These are phyloP conservation scores for Platysteira castanea DNA, from an alignment of 2,113 vertebrate genomes.

Conservation along the genomic window DNA sequence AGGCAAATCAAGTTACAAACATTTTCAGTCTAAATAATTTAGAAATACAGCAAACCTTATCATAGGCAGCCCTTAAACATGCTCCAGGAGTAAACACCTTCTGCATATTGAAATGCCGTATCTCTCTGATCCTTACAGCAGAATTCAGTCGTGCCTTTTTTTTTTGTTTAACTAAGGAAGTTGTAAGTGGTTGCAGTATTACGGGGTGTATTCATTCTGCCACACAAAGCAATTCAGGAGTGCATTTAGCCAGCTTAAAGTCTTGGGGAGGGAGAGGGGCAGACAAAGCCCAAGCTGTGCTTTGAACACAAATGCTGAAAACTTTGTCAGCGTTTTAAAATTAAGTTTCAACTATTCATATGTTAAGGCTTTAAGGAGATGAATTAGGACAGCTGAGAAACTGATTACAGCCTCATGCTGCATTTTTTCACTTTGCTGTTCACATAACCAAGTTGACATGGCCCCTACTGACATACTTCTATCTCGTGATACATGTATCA, in stretches of 20 bases:
- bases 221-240: not conserved
- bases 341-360: conserved; percentile 52
- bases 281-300: conserved; percentile 8
- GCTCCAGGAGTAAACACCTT: not conserved
- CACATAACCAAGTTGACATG: not conserved
- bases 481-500: conserved; percentile 49
- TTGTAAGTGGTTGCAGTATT: not conserved
- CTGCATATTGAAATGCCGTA: not conserved
- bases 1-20: not conserved
- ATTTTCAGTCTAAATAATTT: not conserved
- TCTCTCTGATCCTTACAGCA: not conserved
- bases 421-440: not conserved
- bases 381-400: conserved; percentile 36
- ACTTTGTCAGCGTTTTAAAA: conserved; percentile 31
- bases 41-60: not conserved
- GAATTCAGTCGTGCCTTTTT: not conserved
- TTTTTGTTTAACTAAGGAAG: not conserved
- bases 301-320: not conserved
- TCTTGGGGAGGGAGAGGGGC: not conserved
- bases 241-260: not conserved
- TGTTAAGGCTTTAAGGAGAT: conserved; percentile 21
- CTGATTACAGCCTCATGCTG: not conserved
- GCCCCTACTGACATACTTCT: not conserved
- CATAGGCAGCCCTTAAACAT: not conserved
- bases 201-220: not conserved